Percentiles rank a stretch among this genome's conserved stretches.
Conservation (phyloP, 2,797 vertebrate species). For the Hyperoplus lanceolatus region DNA sequence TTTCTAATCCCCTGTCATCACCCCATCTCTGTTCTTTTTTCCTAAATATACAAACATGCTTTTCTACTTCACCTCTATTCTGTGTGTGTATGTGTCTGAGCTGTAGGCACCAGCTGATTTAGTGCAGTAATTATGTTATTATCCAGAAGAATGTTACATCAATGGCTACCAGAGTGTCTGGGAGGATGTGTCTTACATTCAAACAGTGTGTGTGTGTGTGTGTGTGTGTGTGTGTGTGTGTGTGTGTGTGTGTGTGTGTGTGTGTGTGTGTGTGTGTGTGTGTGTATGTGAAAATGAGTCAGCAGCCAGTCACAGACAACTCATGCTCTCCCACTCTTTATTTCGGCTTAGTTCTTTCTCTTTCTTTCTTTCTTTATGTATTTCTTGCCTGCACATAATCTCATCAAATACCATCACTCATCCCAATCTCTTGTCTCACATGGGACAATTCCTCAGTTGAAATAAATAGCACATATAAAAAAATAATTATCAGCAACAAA, state of each 20-base stretch:
- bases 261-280: background rate
- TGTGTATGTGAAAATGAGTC: slow-evolving; percentile 54
- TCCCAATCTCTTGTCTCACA: background rate
- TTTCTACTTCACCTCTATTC: background rate
- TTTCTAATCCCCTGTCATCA: background rate
- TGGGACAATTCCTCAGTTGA: background rate
- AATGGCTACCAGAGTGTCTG: slow-evolving; percentile 48
- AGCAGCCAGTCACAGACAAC: slow-evolving; percentile 45
- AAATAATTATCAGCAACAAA: background rate
- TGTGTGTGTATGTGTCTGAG: slow-evolving; percentile 11
- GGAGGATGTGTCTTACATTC: slow-evolving; percentile 33
- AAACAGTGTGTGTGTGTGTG: slow-evolving; percentile 28
- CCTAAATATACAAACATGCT: background rate
- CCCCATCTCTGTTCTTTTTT: background rate
- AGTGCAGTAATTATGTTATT: slow-evolving; percentile 66
- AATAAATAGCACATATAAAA: background rate
- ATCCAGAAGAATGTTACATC: slow-evolving; percentile 67
- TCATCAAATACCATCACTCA: background rate
- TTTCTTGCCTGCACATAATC: background rate
- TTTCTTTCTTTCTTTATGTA: background rate
- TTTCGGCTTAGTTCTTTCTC: background rate
- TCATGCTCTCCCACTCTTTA: slow-evolving; percentile 16
- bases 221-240: slow-evolving; percentile 30
- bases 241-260: slow-evolving; percentile 24
- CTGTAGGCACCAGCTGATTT: slow-evolving; percentile 55